phyloP scores from a whole-genome alignment of 1,140 invertebrate genomes.

The Phymorhynchus buccinoides region DNA sequence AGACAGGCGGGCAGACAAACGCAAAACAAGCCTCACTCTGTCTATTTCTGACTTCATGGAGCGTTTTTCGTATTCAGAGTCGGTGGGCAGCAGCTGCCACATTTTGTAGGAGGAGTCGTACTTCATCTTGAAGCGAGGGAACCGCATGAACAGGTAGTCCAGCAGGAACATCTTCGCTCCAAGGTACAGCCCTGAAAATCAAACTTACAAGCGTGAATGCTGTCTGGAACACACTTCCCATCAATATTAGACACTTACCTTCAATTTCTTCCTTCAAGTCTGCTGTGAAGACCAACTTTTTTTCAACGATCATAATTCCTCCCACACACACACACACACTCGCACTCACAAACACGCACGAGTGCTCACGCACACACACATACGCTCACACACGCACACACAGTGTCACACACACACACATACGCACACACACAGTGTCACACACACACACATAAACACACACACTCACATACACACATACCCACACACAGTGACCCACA shows the following conservation, averaged over 20 bases:
- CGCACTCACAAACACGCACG: too few relatives aligned
- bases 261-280: too few relatives aligned
- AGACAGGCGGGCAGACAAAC: too few relatives aligned
- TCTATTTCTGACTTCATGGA: slow-evolving; percentile 65
- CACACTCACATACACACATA: neutral
- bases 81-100: slow-evolving; percentile 72
- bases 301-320: too few relatives aligned
- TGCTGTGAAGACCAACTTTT: too few relatives aligned
- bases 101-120: slow-evolving; percentile 71
- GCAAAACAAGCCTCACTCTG: slow-evolving; percentile 54
- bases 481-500: neutral
- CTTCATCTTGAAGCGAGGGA: slow-evolving; percentile 71
- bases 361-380: too few relatives aligned
- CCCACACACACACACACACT: too few relatives aligned
- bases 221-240: too few relatives aligned
- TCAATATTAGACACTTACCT: too few relatives aligned
- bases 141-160: slow-evolving; percentile 72
- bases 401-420: too few relatives aligned
- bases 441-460: neutral
- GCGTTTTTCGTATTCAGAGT: slow-evolving; percentile 69
- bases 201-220: neutral
- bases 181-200: slow-evolving; percentile 61
- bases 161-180: slow-evolving; percentile 74
- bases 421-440: too few relatives aligned
- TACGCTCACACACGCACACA: too few relatives aligned